Percentiles rank a stretch among this genome's conserved stretches.
Evolutionary conservation across 2,888 invertebrate genomes (phyloP).

Genomic region (Diaphora mendica): DNA sequence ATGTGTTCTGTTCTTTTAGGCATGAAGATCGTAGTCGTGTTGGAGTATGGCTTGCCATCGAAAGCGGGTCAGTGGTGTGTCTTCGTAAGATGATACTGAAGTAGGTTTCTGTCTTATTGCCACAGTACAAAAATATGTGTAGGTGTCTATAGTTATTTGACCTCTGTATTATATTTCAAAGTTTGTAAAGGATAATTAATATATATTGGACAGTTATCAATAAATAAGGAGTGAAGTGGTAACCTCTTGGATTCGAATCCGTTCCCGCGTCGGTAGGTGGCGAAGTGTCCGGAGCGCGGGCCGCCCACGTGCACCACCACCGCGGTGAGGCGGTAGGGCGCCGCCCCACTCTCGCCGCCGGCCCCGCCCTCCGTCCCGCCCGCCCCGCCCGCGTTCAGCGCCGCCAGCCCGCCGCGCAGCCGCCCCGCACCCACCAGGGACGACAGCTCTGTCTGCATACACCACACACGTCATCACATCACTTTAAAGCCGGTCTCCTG

Average conservation of each 20-base stretch:
- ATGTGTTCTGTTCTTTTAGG: no score
- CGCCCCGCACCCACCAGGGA: slow-evolving; percentile 72
- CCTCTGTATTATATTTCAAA: no score
- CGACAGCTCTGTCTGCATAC: slow-evolving; percentile 78
- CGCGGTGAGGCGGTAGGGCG: slow-evolving; percentile 90
- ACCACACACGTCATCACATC: neutral
- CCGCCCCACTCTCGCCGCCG: slow-evolving; percentile 52
- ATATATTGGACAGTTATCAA: no score
- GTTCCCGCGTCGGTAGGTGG: slow-evolving; percentile 94
- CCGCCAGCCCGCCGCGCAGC: slow-evolving; percentile 56
- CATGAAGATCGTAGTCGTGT: no score
- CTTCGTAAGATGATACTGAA: no score
- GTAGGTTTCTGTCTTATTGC: no score
- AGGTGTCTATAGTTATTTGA: no score
- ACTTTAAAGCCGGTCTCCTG: neutral
- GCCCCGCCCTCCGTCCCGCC: slow-evolving; percentile 27
- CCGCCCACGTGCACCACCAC: slow-evolving; percentile 97
- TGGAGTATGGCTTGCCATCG: no score
- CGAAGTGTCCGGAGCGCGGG: slow-evolving; percentile 96
- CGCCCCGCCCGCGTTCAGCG: slow-evolving; percentile 43
- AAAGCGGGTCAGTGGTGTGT: no score
- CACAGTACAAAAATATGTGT: no score
- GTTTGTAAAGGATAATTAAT: no score
- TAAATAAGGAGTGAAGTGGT: neutral
- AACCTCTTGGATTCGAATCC: slow-evolving; percentile 84